Conservation (phyloP, 2,888 invertebrate species). For the Lissocephala sabroskyi region DNA sequence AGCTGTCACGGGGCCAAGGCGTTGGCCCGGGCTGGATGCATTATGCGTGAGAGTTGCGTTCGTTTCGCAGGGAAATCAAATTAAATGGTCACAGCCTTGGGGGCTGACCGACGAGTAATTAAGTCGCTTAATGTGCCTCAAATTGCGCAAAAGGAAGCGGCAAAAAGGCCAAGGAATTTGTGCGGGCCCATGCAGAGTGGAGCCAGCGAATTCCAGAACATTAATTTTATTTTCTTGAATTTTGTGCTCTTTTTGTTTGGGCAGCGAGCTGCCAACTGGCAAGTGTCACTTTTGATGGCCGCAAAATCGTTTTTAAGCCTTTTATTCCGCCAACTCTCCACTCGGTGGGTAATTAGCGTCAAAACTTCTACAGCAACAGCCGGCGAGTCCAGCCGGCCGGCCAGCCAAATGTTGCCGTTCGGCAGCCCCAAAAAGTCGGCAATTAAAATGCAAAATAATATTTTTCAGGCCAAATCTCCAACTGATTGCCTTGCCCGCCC, state of each 20-base stretch:
- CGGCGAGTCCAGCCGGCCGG: background rate
- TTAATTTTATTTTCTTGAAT: conserved; percentile 33
- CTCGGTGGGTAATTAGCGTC: conserved; percentile 13
- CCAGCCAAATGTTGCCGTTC: background rate
- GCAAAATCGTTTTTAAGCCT: conserved; percentile 14
- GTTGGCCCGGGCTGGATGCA: too few relatives aligned
- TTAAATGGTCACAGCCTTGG: conserved; percentile 24
- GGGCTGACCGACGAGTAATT: conserved; percentile 41
- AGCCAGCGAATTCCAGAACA: conserved; percentile 29
- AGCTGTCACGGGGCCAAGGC: conserved; percentile 35
- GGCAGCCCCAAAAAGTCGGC: background rate
- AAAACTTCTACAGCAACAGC: background rate
- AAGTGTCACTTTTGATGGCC: conserved; percentile 23
- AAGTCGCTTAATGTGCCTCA: conserved; percentile 30
- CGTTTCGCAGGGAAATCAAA: conserved; percentile 38
- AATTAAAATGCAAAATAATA: too few relatives aligned
- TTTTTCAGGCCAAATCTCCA: too few relatives aligned
- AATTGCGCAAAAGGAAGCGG: conserved; percentile 15
- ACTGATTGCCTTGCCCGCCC: too few relatives aligned
- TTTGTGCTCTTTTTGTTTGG: conserved; percentile 13
- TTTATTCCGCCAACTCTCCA: conserved; percentile 11
- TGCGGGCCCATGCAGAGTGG: too few relatives aligned
- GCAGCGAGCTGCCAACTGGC: conserved; percentile 14
- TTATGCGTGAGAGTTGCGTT: too few relatives aligned
- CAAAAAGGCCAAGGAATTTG: background rate